These are phyloP conservation scores for Agrilus mali DNA, from an alignment of 2,888 invertebrate species.

Conservation along the genomic window DNA sequence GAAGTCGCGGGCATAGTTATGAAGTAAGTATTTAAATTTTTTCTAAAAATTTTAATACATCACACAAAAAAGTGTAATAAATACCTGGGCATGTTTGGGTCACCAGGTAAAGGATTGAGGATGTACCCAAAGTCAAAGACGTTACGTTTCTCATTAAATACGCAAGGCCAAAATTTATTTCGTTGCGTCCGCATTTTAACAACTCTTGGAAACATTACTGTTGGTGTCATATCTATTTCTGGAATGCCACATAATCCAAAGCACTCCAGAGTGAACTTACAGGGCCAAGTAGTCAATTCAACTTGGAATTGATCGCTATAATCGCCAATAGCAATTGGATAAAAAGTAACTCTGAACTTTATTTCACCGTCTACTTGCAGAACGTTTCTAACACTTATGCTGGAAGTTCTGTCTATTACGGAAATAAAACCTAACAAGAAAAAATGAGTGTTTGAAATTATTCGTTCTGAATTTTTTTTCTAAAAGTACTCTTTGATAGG, in stretches of 20 bases:
- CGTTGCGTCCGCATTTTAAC: constrained; percentile 16
- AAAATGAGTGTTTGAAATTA: too few species aligned
- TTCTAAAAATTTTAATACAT: too few species aligned
- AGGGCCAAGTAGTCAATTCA: constrained; percentile 21
- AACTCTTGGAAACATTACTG: constrained; percentile 21
- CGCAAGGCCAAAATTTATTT: constrained; percentile 13
- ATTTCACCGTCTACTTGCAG: constrained; percentile 4
- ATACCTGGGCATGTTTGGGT: too few species aligned
- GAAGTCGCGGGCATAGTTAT: too few species aligned
- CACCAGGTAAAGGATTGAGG: constrained; percentile 7
- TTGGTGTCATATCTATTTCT: constrained; percentile 21
- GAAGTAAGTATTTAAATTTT: too few species aligned
- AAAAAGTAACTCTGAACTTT: constrained; percentile 19
- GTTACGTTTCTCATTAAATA: constrained; percentile 20
- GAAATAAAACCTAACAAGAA: too few species aligned
- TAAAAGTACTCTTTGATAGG: too few species aligned
- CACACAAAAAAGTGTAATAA: too few species aligned
- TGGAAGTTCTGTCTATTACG: too few species aligned
- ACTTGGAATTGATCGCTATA: constrained; percentile 22
- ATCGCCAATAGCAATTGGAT: constrained; percentile 19
- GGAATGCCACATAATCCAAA: constrained; percentile 27
- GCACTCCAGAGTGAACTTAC: constrained; percentile 18
- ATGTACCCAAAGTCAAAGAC: constrained; percentile 27
- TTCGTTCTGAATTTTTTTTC: too few species aligned
- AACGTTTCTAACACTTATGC: too few species aligned